Conservation (phyloP, 1,140 invertebrate genomes). For the Maniola jurtina region DNA sequence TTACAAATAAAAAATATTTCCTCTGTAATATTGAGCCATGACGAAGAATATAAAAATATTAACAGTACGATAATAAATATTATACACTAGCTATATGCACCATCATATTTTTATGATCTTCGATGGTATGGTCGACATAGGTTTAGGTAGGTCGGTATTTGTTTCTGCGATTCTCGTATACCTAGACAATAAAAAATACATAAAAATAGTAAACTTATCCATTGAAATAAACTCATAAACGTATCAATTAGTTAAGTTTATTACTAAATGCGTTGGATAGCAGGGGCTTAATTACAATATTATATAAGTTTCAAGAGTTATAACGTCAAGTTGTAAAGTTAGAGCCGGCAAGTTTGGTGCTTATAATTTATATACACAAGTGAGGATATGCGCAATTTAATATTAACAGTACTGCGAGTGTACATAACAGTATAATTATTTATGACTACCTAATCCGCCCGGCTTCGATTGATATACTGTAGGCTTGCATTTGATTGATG, state of each 20-base stretch:
- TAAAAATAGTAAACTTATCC: background rate
- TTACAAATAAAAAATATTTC: no score
- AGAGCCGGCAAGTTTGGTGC: constrained; percentile 2
- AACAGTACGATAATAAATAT: no score
- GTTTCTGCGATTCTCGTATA: background rate
- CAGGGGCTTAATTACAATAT: constrained; percentile 1
- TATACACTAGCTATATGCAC: no score
- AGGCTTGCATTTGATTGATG: no score
- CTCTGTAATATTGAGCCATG: no score
- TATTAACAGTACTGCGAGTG: constrained; percentile 3
- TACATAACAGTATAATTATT: constrained; percentile 2
- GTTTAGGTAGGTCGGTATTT: no score
- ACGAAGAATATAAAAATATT: no score
- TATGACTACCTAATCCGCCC: background rate
- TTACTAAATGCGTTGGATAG: background rate
- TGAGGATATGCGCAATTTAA: constrained; percentile 16
- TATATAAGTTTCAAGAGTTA: background rate
- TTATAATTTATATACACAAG: constrained; percentile 7
- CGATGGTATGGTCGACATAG: no score
- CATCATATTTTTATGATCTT: no score
- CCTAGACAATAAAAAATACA: no score
- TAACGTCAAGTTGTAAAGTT: constrained; percentile 1
- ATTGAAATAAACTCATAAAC: background rate
- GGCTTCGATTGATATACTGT: no score
- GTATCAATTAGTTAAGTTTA: constrained; percentile 7